Percentiles rank a stretch among this genome's conserved stretches.
Conservation (phyloP, 2,113 vertebrate genomes). For the Sitta europaea region DNA sequence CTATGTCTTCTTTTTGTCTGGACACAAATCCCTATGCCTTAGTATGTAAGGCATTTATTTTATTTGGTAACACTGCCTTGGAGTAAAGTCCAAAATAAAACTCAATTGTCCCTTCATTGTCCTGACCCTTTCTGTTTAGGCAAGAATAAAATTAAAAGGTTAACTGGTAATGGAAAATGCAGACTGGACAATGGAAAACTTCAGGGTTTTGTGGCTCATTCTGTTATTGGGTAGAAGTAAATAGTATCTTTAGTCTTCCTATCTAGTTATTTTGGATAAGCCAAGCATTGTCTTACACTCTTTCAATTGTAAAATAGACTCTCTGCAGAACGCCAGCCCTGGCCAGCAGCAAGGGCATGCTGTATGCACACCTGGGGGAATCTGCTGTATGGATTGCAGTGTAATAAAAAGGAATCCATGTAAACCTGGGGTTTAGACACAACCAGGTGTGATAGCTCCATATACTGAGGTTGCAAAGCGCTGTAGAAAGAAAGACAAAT, state of each 20-base stretch:
- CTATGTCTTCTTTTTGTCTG: neutral
- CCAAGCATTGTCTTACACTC: neutral
- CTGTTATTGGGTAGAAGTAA: neutral
- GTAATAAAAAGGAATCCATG: neutral
- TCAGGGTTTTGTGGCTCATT: neutral
- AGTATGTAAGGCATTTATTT: neutral
- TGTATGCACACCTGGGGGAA: neutral
- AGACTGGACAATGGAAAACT: neutral
- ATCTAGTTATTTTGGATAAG: neutral
- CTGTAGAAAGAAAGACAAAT: neutral
- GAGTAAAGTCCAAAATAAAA: neutral
- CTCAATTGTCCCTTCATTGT: neutral
- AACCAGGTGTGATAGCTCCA: neutral
- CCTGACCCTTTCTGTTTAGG: neutral
- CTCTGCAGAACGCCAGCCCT: rapidly evolving
- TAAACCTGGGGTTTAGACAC: neutral
- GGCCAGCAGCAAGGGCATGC: neutral
- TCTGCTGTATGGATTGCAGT: neutral
- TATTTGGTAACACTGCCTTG: neutral
- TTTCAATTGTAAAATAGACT: neutral
- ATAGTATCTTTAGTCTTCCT: neutral
- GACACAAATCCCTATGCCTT: neutral
- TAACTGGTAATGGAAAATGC: neutral
- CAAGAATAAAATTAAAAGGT: neutral
- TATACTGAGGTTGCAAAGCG: neutral